phyloP scores from a whole-genome alignment of 2,888 invertebrate genomes.

The Drosophila diplacantha region DNA sequence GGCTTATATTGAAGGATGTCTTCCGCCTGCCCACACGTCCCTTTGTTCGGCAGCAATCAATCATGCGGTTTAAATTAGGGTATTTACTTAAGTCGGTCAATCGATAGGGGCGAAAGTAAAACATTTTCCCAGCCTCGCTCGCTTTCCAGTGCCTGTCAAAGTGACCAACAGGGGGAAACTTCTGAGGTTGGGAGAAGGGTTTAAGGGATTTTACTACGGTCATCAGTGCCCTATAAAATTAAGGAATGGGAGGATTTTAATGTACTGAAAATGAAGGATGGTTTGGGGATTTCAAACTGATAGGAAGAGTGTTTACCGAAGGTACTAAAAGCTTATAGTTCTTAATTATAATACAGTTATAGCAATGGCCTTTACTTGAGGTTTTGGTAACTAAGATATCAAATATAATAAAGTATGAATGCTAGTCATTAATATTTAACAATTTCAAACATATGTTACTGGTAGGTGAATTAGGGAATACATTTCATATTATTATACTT shows the following conservation, averaged over 20 bases:
- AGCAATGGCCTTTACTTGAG: no score
- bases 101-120: conserved; percentile 45
- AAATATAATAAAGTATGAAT: background rate
- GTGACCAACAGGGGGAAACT: conserved; percentile 20
- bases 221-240: conserved; percentile 13
- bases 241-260: background rate
- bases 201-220: conserved; percentile 11
- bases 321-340: conserved; percentile 12
- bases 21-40: conserved; percentile 1
- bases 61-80: conserved; percentile 71
- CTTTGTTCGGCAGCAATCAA: conserved; percentile 58
- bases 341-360: background rate
- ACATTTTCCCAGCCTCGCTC: conserved; percentile 18
- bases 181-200: conserved; percentile 16
- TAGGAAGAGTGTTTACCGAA: conserved; percentile 4
- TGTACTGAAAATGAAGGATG: conserved; percentile 12
- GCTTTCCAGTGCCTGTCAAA: conserved; percentile 12
- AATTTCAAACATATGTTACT: background rate
- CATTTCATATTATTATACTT: no score
- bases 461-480: no score
- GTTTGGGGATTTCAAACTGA: conserved; percentile 1
- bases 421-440: background rate
- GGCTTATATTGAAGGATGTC: conserved; percentile 53
- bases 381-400: background rate
- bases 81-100: conserved; percentile 66